Base-by-base conservation (phyloP, 2,113 vertebrate species). In the Tretioscincus oriximinensis region DNA sequence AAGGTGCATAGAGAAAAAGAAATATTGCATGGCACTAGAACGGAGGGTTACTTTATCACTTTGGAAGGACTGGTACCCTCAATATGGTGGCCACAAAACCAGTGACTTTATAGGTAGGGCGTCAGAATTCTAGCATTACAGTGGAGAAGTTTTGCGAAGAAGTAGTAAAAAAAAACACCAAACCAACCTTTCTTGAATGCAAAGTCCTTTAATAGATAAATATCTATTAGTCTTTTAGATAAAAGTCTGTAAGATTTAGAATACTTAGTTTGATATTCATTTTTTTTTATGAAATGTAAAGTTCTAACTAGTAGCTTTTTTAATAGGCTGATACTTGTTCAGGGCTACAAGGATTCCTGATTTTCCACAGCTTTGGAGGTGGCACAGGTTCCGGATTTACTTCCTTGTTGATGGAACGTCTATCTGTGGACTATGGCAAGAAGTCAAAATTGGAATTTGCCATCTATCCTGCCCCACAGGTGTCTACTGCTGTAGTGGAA, bases 371-470 rank as follows among this genome's bases (percentile, higher is more conserved):
- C 71, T 96, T 96, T n/a, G 95, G 96, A 0, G 96, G 96, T 0
- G 96, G 96, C 9, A 96, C 96, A 0, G 95, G 96, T 67, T 96
- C 96, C 0, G 96, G 96, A 14, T 96, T 96, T 63, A 95, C 96
- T 0, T 98, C 98, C 80, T 90, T 99, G 78, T 93, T 99, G 88
- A 98, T 99, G 98, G 97, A 99, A 81, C 96, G 96, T 49, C 96
- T 99, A 77, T 99, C 98, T 9, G 88, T 97, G 1, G 97, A 98
- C 75, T 99, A 97, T 0, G 97, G 97, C 78, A 98, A 97, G 92
- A 98, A 97, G 86, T 97, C 97, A 90, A 98, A 97, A 88, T 93
- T 98, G 20, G 97, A 98, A 89, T 98, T 98, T 89, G 96, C 97
- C 78, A 96, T 98, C 91, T 98, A 75, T 12, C 72, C 65, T 28